Percentiles rank a stretch among this genome's conserved stretches.
Evolutionary conservation across 2,888 invertebrate species (phyloP).

Genomic region (Pyralis farinalis): DNA sequence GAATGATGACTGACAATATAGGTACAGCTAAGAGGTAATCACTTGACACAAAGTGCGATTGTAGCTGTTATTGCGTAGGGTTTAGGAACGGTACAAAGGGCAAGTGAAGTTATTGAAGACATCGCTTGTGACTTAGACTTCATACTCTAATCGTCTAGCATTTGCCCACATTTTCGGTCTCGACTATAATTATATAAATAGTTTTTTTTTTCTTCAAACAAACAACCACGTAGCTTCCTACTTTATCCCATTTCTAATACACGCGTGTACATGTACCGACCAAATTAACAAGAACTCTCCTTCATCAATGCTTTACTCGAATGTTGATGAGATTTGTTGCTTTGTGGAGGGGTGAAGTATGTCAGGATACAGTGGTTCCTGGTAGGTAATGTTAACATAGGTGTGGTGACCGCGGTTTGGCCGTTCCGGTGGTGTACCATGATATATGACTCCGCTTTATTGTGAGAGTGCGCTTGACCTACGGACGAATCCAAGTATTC

Average conservation of each 20-base stretch:
- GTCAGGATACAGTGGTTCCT: conserved; percentile 31
- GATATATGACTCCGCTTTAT: conserved; percentile 58
- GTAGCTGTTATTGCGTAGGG: no score
- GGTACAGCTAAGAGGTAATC: no score
- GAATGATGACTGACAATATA: no score
- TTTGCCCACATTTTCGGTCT: no score
- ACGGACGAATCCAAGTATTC: conserved; percentile 22
- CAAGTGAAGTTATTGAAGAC: no score
- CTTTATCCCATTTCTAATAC: conserved; percentile 18
- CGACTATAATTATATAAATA: no score
- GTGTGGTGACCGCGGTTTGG: conserved; percentile 53
- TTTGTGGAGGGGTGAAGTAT: conserved; percentile 12
- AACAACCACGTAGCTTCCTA: conserved; percentile 16
- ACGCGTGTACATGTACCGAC: conserved; percentile 25
- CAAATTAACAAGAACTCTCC: conserved; percentile 14
- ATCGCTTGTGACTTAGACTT: no score
- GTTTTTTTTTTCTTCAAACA: no score
- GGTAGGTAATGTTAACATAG: conserved; percentile 49
- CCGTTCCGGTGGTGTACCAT: conserved; percentile 65
- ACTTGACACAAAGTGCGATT: no score
- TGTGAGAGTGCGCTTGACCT: conserved; percentile 49
- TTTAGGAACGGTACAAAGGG: no score
- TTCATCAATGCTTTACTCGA: conserved; percentile 6
- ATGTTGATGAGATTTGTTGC: background rate
- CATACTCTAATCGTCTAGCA: no score